phyloP scores from a whole-genome alignment of 2,888 invertebrate genomes.

The Drosophila nr. perissopoda region DNA sequence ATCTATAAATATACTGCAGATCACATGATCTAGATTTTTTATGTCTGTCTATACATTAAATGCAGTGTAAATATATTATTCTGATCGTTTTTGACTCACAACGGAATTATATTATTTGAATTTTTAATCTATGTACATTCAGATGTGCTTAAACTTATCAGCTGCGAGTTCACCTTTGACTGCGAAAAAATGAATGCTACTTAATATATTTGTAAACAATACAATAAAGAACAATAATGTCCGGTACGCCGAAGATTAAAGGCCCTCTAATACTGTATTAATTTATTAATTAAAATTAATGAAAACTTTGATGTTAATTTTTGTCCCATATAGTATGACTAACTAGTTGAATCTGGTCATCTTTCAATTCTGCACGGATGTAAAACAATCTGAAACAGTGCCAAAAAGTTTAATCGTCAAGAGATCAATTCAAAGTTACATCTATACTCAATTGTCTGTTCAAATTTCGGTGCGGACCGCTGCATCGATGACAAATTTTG shows the following conservation, averaged over 20 bases:
- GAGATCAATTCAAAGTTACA: background rate
- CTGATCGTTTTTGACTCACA: background rate
- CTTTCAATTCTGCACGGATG: background rate
- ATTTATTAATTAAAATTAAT: background rate
- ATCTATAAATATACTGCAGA: background rate
- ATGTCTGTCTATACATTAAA: background rate
- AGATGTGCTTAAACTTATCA: constrained; percentile 30
- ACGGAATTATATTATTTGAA: background rate
- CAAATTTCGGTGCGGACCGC: background rate
- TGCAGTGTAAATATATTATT: background rate
- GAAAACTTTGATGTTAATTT: background rate
- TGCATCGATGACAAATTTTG: background rate
- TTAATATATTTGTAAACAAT: background rate
- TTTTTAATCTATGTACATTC: background rate
- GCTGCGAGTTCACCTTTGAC: constrained; percentile 46
- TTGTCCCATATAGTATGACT: background rate
- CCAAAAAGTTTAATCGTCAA: background rate
- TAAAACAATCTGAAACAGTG: background rate
- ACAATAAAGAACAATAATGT: background rate
- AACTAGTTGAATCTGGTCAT: background rate
- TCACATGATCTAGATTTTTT: background rate
- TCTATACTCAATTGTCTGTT: background rate
- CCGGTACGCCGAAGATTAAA: background rate
- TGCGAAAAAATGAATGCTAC: constrained; percentile 19
- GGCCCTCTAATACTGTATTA: background rate